phyloP scores from a whole-genome alignment of 2,113 vertebrate genomes.

The Lepisosteus oculatus region DNA sequence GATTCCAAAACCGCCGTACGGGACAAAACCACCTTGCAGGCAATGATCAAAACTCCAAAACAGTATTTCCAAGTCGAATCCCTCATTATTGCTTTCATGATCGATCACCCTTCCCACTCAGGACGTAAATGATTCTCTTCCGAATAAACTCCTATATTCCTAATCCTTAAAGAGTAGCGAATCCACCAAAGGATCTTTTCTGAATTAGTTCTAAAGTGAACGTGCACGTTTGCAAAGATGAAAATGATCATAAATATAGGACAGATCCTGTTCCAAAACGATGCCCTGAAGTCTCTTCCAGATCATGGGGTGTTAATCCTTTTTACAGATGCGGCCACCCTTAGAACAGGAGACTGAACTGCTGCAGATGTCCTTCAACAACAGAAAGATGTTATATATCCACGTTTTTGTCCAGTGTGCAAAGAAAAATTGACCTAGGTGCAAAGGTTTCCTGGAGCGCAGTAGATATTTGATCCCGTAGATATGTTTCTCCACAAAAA shows the following conservation, averaged over 20 bases:
- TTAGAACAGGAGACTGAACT: constrained; percentile 30
- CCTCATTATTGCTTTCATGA: constrained; percentile 69
- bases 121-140: constrained; percentile 8
- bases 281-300: constrained; percentile 50
- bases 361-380: constrained; percentile 38
- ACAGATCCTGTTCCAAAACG: constrained; percentile 27
- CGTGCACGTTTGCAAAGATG: constrained; percentile 7
- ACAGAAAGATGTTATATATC: constrained; percentile 45
- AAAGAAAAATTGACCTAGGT: constrained; percentile 48
- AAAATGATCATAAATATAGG: constrained; percentile 7
- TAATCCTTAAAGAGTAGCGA: constrained; percentile 13
- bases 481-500: no score
- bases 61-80: constrained; percentile 91
- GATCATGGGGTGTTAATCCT: constrained; percentile 39
- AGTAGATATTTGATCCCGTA: background rate
- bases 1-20: constrained; percentile 90
- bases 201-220: constrained; percentile 27
- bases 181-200: constrained; percentile 29
- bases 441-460: constrained; percentile 24
- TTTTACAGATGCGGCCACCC: constrained; percentile 44
- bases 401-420: constrained; percentile 36
- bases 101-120: constrained; percentile 38
- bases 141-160: constrained; percentile 35
- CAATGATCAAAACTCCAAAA: constrained; percentile 85
- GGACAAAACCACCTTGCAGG: constrained; percentile 85